phyloP scores from a whole-genome alignment of 2,797 vertebrate species.

The Sciurus vulgaris region DNA sequence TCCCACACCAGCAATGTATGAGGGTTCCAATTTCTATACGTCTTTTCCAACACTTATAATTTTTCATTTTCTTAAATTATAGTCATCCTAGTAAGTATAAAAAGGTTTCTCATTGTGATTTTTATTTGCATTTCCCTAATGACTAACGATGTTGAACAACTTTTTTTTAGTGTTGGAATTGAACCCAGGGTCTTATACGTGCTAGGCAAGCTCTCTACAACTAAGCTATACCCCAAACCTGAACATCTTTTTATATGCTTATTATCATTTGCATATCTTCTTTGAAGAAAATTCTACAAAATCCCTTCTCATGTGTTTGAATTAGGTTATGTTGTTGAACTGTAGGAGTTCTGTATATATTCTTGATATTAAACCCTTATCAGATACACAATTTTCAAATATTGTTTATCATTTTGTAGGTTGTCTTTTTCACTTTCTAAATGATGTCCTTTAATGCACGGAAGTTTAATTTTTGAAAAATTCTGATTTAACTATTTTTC shows the following conservation, averaged over 20 bases:
- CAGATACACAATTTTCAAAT: slow-evolving; percentile 23
- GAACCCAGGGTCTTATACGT: too few species aligned
- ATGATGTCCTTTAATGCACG: neutral
- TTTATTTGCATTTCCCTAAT: too few species aligned
- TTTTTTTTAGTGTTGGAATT: too few species aligned
- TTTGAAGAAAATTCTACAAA: neutral
- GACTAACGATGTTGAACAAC: too few species aligned
- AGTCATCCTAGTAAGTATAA: too few species aligned
- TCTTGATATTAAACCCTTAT: neutral
- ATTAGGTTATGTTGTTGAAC: neutral
- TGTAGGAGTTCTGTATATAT: neutral
- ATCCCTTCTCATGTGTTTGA: slow-evolving; percentile 23
- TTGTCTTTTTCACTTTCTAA: neutral
- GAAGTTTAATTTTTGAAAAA: neutral
- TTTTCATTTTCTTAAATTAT: too few species aligned
- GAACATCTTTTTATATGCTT: neutral
- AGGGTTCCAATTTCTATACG: too few species aligned
- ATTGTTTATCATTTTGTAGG: neutral
- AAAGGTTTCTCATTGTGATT: too few species aligned
- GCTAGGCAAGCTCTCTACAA: too few species aligned
- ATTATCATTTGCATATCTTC: neutral
- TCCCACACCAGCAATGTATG: too few species aligned
- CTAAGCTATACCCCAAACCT: neutral
- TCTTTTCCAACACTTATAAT: too few species aligned
- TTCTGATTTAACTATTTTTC: neutral